Evolutionary conservation across 2,113 vertebrate species (phyloP), one percentile per base, ranked within the genome.

Genomic region (Willisornis vidua): DNA sequence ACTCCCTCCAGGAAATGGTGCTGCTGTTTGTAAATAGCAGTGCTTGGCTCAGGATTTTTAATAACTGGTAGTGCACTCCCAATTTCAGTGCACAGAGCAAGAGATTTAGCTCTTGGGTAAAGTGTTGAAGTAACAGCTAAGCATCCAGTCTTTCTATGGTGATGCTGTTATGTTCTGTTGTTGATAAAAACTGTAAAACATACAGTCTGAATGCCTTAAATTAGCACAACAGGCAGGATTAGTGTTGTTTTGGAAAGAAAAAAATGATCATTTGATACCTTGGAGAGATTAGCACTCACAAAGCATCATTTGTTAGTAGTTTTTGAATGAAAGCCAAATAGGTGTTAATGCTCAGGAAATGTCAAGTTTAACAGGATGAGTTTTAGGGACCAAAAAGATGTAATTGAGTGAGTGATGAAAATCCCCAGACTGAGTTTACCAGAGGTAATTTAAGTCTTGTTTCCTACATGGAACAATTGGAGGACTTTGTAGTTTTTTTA

Each of bases 1-100:
- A 68, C 89, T 96, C 12, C 1, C 93, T 95, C 94, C 94, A 90
- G 94, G 92, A 98, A 90, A 75, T 72, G 37, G 84, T 93, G 85
- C 73, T 96, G 28, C 81, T 95, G 83, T 68, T 91, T 96, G 90
- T 67, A 92, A 88, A 87, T 62, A 86, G 77, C 93, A 88, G 33
- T 87, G 45, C 48, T 93, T 74, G 91, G 37, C 55, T 26, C 84
- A 87, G 72, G 83, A 77, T 71, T 96, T 96, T 87, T 82, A 76
- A 87, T 57, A 82, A 71, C 71, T 45, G 28, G 35, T 52, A 33
- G 35, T 14, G 57, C 51, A 66, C 70, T 95, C 93, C 75, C 84
- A 67, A 10, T 68, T 74, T 84, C 78, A 39, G 19, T 17, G 43
- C 1, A 61, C 24, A 59, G 26, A 96, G 54, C 46, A 52, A 80